Evolutionary conservation across 2,113 vertebrate species (phyloP).

Genomic region (Illadopsis cleaveri): DNA sequence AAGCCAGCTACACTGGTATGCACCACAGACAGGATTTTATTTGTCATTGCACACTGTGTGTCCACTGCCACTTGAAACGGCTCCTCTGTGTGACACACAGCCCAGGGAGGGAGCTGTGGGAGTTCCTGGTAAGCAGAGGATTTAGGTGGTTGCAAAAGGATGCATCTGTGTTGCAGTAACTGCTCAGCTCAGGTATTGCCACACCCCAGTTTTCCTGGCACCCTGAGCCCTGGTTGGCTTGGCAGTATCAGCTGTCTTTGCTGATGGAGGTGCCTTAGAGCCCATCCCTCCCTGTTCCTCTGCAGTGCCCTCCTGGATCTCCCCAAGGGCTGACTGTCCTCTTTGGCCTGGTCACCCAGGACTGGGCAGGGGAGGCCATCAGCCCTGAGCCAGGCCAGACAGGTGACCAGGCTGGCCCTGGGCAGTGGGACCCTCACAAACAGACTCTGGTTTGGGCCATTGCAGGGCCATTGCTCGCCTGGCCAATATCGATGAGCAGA

Average conservation of each 20-base stretch:
- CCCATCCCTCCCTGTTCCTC: not conserved
- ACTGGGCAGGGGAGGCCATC: not conserved
- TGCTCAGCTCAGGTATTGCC: not conserved
- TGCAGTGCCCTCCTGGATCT: not conserved
- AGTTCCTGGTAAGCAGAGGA: not conserved
- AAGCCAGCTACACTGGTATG: not conserved
- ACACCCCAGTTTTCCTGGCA: not conserved
- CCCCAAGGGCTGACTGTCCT: fast-evolving
- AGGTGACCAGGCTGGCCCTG: not conserved
- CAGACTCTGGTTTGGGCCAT: not conserved
- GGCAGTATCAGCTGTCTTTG: not conserved
- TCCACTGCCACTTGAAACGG: not conserved
- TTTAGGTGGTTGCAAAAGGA: not conserved
- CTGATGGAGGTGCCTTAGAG: not conserved
- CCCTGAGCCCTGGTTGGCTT: not conserved
- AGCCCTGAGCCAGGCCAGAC: not conserved
- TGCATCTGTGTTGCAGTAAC: not conserved
- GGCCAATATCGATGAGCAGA: slow-evolving; percentile 83
- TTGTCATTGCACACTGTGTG: not conserved
- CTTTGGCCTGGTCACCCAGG: not conserved
- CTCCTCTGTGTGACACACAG: fast-evolving
- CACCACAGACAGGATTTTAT: not conserved
- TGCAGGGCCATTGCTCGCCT: slow-evolving; percentile 91
- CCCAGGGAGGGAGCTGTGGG: not conserved
- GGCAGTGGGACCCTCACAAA: not conserved